Conservation (phyloP, 2,888 invertebrate species). For the Cerastis leucographa region DNA sequence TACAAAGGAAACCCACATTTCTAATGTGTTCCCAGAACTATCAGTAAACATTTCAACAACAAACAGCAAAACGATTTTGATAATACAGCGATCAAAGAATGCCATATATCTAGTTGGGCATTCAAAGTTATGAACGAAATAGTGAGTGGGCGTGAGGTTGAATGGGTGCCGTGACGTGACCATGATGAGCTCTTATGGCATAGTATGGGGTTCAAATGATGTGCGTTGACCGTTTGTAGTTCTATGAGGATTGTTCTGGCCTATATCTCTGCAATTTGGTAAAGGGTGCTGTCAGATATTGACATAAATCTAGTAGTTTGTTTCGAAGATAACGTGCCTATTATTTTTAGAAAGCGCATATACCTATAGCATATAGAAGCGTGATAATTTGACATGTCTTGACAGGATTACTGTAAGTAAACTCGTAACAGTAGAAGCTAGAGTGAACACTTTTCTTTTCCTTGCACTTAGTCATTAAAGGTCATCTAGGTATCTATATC, state of each 20-base stretch:
- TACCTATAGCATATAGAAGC: too few species aligned
- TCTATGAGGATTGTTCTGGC: neutral
- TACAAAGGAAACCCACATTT: constrained; percentile 33
- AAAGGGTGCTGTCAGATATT: neutral
- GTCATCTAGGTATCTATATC: constrained; percentile 26
- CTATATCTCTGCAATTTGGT: too few species aligned
- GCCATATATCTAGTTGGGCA: constrained; percentile 49
- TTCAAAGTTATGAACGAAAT: constrained; percentile 67
- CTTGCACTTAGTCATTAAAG: constrained; percentile 23
- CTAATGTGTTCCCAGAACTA: constrained; percentile 53
- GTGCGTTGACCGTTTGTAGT: constrained; percentile 39
- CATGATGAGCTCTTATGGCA: constrained; percentile 61
- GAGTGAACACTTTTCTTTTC: neutral
- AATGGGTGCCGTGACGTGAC: constrained; percentile 68
- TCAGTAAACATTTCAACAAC: constrained; percentile 41
- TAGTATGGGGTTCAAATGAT: constrained; percentile 63
- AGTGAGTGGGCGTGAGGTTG: constrained; percentile 66
- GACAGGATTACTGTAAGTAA: too few species aligned
- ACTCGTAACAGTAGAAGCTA: too few species aligned
- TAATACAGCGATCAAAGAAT: constrained; percentile 57
- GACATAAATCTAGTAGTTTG: neutral
- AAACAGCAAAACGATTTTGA: constrained; percentile 51
- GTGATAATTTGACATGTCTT: neutral
- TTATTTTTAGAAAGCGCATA: neutral
- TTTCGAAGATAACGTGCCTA: neutral